phyloP scores from a whole-genome alignment of 35 echinoderm and acorn worm genomes.

The Hemicentrotus pulcherrimus region DNA sequence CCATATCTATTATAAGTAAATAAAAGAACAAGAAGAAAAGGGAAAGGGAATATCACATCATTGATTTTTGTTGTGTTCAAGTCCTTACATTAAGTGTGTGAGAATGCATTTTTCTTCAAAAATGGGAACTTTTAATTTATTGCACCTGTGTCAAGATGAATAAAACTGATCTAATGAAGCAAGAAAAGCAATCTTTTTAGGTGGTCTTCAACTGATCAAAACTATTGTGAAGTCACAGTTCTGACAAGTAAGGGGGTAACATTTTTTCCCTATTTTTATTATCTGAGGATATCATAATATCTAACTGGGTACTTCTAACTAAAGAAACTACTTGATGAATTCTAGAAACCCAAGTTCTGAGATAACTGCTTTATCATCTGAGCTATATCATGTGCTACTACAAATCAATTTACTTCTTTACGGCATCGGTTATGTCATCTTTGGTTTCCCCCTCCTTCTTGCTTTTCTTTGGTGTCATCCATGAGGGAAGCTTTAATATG shows the following conservation, averaged over 20 bases:
- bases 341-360: neutral
- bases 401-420: neutral
- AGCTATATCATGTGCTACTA: neutral
- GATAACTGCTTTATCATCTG: neutral
- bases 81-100: neutral
- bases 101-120: neutral
- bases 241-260: too few relatives aligned
- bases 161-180: too few relatives aligned
- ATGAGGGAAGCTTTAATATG: neutral
- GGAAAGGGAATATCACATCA: neutral
- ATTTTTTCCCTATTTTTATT: too few relatives aligned
- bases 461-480: constrained; percentile 34
- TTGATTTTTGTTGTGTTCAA: neutral
- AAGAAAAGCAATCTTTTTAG: too few relatives aligned
- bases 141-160: neutral
- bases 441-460: neutral
- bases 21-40: neutral
- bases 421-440: neutral
- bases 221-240: too few relatives aligned
- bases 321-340: neutral
- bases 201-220: too few relatives aligned
- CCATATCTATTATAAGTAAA: neutral
- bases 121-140: neutral
- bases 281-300: too few relatives aligned
- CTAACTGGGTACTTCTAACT: neutral